A percentile compares a stretch with the other conserved stretches of the same genome.
Evolutionary conservation across 2,888 invertebrate genomes (phyloP).

Genomic region (Hydropsyche betteni): DNA sequence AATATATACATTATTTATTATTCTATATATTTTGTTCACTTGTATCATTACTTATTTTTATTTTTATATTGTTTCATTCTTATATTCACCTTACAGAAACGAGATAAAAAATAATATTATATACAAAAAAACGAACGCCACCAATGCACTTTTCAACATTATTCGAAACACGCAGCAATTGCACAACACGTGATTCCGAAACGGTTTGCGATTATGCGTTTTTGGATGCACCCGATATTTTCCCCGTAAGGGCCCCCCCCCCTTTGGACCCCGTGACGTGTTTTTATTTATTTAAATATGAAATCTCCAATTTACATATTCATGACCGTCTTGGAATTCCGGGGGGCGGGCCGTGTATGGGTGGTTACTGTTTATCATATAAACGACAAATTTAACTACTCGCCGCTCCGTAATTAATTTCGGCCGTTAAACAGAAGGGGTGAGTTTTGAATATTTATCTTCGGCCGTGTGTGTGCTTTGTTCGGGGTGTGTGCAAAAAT

Average conservation of each 20-base stretch:
- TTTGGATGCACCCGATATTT: not conserved
- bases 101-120: no score
- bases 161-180: constrained; percentile 48
- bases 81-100: no score
- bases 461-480: no score
- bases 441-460: not conserved
- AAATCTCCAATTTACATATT: constrained; percentile 51
- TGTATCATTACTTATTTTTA: no score
- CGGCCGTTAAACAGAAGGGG: constrained; percentile 2
- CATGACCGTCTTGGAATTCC: constrained; percentile 47
- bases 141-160: constrained; percentile 32
- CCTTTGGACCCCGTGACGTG: constrained; percentile 13
- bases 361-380: constrained; percentile 39
- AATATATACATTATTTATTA: no score
- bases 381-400: constrained; percentile 37
- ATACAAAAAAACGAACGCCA: no score
- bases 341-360: constrained; percentile 4
- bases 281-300: constrained; percentile 51
- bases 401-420: constrained; percentile 27
- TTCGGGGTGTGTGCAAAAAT: no score
- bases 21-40: no score
- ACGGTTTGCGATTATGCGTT: constrained; percentile 30
- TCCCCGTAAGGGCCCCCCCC: not conserved
- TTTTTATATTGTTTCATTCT: no score
- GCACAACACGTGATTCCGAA: constrained; percentile 44